A percentile compares a stretch with the other conserved stretches of the same genome.
Conservation (phyloP, 2,888 invertebrate genomes). For the Eupithecia subfuscata region DNA sequence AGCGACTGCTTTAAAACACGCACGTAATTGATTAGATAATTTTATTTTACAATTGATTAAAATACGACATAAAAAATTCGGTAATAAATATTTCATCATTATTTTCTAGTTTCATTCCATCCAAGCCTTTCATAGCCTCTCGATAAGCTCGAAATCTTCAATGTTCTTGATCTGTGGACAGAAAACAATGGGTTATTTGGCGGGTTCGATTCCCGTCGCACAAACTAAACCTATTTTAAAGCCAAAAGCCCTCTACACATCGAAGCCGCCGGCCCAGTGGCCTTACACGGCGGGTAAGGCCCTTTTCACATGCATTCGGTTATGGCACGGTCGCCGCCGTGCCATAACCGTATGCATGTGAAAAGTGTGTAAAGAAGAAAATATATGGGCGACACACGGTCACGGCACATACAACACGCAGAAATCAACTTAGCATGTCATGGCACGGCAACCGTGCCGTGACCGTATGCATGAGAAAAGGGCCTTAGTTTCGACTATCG, state of each 20-base stretch:
- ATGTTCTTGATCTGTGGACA: conserved; percentile 56
- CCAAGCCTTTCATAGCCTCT: conserved; percentile 47
- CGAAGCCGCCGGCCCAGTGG: background rate
- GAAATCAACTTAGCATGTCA: too few species aligned
- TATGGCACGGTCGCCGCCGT: too few species aligned
- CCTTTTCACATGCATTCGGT: too few species aligned
- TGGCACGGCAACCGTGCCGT: too few species aligned
- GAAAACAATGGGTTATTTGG: background rate
- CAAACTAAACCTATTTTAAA: background rate
- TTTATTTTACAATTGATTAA: conserved; percentile 34
- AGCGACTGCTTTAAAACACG: conserved; percentile 7
- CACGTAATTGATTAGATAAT: conserved; percentile 30
- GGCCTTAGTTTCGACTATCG: too few species aligned
- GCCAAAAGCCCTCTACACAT: background rate
- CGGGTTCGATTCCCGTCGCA: background rate
- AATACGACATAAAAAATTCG: conserved; percentile 30
- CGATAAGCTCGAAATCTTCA: conserved; percentile 56
- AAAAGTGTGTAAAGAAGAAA: too few species aligned
- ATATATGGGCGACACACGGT: too few species aligned
- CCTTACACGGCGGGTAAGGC: too few species aligned
- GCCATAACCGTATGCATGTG: too few species aligned
- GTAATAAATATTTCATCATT: conserved; percentile 32
- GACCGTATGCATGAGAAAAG: too few species aligned
- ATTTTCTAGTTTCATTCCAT: conserved; percentile 43
- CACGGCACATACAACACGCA: too few species aligned